phyloP scores from a whole-genome alignment of 2,797 vertebrate genomes.

The Cirrhinus mrigala region DNA sequence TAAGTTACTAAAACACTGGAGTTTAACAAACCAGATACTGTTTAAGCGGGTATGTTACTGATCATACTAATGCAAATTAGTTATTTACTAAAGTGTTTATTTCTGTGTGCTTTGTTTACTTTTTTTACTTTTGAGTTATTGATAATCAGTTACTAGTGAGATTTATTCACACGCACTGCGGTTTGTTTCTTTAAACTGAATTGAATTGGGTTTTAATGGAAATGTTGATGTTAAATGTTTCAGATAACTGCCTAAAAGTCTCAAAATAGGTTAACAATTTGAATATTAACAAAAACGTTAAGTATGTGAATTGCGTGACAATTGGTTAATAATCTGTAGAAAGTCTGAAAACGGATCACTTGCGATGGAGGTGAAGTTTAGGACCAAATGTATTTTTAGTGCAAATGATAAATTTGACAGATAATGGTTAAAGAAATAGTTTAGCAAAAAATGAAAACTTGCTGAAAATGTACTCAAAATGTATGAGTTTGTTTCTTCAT shows the following conservation, averaged over 20 bases:
- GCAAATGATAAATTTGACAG: not conserved
- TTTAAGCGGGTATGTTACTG: constrained; percentile 46
- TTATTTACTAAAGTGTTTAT: constrained; percentile 23
- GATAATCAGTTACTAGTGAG: not conserved
- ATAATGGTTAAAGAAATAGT: not conserved
- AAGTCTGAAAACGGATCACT: constrained; percentile 1
- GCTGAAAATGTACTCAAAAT: not conserved
- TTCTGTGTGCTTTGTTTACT: constrained; percentile 33
- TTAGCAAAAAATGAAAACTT: not conserved
- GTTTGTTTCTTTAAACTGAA: not conserved
- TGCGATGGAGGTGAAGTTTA: not conserved
- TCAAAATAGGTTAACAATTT: not conserved
- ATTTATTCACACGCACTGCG: constrained; percentile 17
- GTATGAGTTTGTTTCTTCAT: not conserved
- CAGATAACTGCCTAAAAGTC: not conserved
- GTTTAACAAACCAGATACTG: constrained; percentile 34
- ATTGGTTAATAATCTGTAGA: not conserved
- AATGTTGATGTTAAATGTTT: not conserved
- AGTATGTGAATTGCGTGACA: constrained; percentile 34
- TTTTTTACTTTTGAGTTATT: not conserved
- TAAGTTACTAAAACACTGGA: constrained; percentile 49
- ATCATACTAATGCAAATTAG: constrained; percentile 49
- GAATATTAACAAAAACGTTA: not conserved
- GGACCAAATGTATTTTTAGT: not conserved
- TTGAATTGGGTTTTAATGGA: not conserved